These are phyloP conservation scores for Oenanthe oenanthe DNA, from an alignment of 2,113 vertebrate species.

Conservation along the genomic window DNA sequence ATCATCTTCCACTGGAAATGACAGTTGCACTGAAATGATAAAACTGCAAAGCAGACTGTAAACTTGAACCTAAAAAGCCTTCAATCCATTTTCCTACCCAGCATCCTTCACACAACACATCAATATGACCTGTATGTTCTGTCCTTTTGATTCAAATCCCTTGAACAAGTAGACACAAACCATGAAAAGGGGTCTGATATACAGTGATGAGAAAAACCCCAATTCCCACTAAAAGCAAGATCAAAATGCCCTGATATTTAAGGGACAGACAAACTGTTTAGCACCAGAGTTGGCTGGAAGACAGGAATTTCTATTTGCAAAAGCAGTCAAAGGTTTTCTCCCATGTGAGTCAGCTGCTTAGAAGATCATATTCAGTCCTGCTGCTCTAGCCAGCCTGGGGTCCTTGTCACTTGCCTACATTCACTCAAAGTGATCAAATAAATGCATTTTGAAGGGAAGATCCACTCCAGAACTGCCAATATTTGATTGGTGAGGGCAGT, in stretches of 20 bases:
- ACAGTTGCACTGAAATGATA: neutral
- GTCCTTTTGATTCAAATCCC: neutral
- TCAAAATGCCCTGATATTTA: neutral
- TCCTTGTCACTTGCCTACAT: neutral
- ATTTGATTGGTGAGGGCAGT: neutral
- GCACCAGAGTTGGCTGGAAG: neutral
- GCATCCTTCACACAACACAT: neutral
- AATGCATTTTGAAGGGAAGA: neutral
- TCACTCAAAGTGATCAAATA: neutral
- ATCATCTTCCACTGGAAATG: slow-evolving; percentile 17
- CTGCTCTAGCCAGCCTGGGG: neutral
- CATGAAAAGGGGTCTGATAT: neutral
- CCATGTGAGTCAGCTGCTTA: neutral
- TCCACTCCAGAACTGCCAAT: neutral
- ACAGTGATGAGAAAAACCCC: neutral
- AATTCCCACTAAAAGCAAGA: neutral
- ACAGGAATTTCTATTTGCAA: neutral
- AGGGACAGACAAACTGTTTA: neutral
- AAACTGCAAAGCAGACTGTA: neutral
- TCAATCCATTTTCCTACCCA: neutral
- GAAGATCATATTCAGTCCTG: neutral
- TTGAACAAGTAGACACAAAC: neutral
- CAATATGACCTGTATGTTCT: neutral
- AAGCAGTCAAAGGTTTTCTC: neutral
- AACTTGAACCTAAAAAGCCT: neutral